These are phyloP conservation scores for Delichon dasypus DNA, from an alignment of 2,797 vertebrate species.

Conservation along the genomic window DNA sequence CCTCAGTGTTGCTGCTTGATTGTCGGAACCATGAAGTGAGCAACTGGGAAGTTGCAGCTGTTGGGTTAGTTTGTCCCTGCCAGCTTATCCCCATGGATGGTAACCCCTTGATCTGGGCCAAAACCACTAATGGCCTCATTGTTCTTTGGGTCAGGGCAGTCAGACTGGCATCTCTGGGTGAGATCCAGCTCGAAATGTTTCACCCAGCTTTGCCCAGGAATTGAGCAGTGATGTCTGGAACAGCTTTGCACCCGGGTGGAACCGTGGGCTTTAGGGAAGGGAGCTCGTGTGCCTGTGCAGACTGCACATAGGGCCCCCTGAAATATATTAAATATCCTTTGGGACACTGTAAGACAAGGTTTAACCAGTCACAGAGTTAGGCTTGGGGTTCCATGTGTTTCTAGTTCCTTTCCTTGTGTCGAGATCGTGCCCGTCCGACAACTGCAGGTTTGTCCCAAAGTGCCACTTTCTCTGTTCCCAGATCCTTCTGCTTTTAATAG, in stretches of 20 bases:
- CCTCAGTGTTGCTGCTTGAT: background rate
- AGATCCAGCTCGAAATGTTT: background rate
- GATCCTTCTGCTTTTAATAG: background rate
- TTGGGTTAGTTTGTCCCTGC: background rate
- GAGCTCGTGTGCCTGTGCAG: background rate
- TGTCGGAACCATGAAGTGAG: background rate
- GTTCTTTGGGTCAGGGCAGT: background rate
- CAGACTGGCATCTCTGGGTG: background rate
- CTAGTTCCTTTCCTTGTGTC: background rate
- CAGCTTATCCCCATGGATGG: background rate
- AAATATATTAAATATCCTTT: background rate
- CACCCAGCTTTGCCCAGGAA: background rate
- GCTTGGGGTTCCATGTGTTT: background rate
- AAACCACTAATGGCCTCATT: background rate
- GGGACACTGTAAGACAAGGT: background rate
- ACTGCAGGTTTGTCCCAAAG: background rate
- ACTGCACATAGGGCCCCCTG: background rate
- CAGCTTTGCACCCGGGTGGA: background rate
- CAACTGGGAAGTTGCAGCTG: background rate
- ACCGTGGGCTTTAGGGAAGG: background rate
- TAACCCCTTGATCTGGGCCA: background rate
- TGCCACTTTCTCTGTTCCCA: background rate
- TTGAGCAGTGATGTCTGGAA: background rate
- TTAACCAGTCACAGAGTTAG: background rate
- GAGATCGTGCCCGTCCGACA: accelerated